Conservation (phyloP, 1,140 invertebrate species). For the Physella acuta region DNA sequence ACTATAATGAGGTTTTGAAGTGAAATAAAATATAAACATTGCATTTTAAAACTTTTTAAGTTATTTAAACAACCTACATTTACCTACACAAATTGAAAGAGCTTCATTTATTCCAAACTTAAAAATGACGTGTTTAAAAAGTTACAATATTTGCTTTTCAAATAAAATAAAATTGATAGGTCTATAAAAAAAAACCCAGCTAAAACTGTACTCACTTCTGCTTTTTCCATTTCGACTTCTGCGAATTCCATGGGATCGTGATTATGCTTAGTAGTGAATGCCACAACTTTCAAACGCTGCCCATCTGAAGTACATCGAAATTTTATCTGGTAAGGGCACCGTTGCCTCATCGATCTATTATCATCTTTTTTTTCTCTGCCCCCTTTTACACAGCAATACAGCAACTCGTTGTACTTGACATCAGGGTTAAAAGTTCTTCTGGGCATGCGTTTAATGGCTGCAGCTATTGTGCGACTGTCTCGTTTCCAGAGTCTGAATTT, state of each 20-base stretch:
- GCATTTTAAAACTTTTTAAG: too few species aligned
- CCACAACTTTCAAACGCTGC: conserved; percentile 18
- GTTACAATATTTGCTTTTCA: background rate
- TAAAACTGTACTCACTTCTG: conserved; percentile 16
- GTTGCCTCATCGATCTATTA: conserved; percentile 17
- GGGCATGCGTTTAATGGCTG: conserved; percentile 24
- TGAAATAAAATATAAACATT: too few species aligned
- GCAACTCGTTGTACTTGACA: conserved; percentile 26
- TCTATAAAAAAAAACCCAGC: background rate
- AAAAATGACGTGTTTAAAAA: too few species aligned
- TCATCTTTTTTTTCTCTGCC: conserved; percentile 26
- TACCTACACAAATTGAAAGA: too few species aligned
- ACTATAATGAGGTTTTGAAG: too few species aligned
- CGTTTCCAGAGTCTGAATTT: conserved; percentile 25
- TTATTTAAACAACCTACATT: too few species aligned
- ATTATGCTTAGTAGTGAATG: conserved; percentile 19
- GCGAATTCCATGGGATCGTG: conserved; percentile 6
- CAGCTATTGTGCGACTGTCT: conserved; percentile 25
- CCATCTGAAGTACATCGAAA: conserved; percentile 25
- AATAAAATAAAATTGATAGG: background rate
- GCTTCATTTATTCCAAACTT: too few species aligned
- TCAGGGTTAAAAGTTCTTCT: conserved; percentile 23
- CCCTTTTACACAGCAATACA: conserved; percentile 24
- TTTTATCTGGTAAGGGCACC: conserved; percentile 25
- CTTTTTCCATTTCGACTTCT: conserved; percentile 7